phyloP scores from a whole-genome alignment of 2,113 vertebrate genomes.

The Oxygymnocypris stewartii region DNA sequence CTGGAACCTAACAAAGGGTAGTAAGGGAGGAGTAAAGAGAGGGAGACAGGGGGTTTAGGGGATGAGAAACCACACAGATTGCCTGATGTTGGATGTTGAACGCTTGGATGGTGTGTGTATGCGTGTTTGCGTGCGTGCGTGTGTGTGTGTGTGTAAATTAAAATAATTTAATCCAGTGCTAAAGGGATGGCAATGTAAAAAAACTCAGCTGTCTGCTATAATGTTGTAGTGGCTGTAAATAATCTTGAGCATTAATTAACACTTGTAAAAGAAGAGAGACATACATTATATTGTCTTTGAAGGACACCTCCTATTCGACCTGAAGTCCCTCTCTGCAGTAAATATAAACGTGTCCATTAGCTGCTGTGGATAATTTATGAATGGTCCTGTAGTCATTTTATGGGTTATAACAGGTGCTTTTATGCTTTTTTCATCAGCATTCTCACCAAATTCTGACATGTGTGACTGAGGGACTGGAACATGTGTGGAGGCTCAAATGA shows the following conservation, averaged over 20 bases:
- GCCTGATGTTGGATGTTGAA: slow-evolving; percentile 29
- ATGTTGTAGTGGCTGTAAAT: slow-evolving; percentile 2
- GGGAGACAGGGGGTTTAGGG: slow-evolving; percentile 23
- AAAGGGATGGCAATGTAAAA: neutral
- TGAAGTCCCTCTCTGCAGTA: neutral
- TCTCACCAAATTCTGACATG: slow-evolving; percentile 7
- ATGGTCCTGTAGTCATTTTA: neutral
- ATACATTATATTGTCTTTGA: neutral
- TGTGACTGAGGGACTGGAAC: slow-evolving; percentile 11
- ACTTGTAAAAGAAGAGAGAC: neutral
- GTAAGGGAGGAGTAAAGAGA: slow-evolving; percentile 67
- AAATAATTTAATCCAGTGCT: slow-evolving; percentile 15
- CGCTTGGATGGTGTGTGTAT: too few species aligned
- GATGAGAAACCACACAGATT: slow-evolving; percentile 59
- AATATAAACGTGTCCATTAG: neutral
- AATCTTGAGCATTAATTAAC: neutral
- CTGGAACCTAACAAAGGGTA: slow-evolving; percentile 79
- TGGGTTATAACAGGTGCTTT: slow-evolving; percentile 30
- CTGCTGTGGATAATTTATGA: neutral
- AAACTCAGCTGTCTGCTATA: neutral
- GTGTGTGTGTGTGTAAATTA: slow-evolving; percentile 25
- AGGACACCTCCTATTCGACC: neutral
- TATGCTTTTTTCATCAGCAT: neutral
- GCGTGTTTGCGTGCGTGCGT: neutral
- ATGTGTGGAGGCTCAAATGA: slow-evolving; percentile 2